Percentiles rank a stretch among this genome's conserved stretches.
These are phyloP conservation scores for Galerucella calmariensis DNA, from an alignment of 2,888 invertebrate genomes.

Conservation along the genomic window DNA sequence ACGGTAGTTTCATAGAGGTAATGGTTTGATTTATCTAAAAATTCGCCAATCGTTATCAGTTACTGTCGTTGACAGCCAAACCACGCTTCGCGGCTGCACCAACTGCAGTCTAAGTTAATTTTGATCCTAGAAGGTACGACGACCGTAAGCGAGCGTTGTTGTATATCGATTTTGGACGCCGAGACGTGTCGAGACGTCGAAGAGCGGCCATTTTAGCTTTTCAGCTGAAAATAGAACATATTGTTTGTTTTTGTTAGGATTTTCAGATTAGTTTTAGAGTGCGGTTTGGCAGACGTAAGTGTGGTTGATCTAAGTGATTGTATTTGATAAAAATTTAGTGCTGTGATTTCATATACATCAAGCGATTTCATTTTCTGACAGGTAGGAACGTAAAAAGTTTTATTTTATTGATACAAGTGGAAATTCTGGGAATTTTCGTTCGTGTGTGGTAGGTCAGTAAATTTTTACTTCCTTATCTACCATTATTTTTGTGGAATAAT, in stretches of 20 bases:
- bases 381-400: background rate
- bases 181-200: constrained; percentile 18
- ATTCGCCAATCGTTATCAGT: background rate
- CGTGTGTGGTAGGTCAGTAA: too few relatives aligned
- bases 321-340: background rate
- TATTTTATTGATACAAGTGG: background rate
- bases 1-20: background rate
- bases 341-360: background rate
- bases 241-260: constrained; percentile 19
- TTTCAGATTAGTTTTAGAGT: constrained; percentile 18
- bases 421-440: too few relatives aligned
- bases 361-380: background rate
- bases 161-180: constrained; percentile 25
- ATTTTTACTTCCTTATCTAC: too few relatives aligned
- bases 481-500: too few relatives aligned
- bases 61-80: background rate
- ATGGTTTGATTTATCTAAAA: constrained; percentile 1
- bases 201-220: constrained; percentile 27
- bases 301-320: constrained; percentile 23
- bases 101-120: constrained; percentile 19
- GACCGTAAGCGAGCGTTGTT: background rate
- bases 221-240: constrained; percentile 37
- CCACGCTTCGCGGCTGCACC: background rate
- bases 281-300: constrained; percentile 14
- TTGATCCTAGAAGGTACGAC: constrained; percentile 18